Conservation (phyloP, 2,888 invertebrate genomes). For the Hartigia nigra region DNA sequence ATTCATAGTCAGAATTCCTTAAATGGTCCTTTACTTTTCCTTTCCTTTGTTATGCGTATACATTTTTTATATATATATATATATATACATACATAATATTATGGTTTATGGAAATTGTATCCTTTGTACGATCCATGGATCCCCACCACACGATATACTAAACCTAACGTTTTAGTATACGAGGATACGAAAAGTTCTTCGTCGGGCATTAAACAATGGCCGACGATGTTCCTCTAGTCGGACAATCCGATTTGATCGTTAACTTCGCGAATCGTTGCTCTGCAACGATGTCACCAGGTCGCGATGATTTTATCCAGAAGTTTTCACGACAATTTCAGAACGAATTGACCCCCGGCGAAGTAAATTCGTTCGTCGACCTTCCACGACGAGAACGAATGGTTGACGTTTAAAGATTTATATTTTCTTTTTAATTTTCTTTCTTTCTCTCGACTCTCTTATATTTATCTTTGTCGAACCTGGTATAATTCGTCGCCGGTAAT, state of each 20-base stretch:
- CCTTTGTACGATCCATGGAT: not conserved
- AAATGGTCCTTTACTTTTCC: not conserved
- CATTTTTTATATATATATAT: not conserved
- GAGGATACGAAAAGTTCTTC: not conserved
- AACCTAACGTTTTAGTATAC: not conserved
- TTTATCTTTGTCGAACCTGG: not conserved
- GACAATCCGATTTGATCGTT: not conserved
- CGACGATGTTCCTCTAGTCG: not conserved
- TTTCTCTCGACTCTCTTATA: not conserved
- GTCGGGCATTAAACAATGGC: not conserved
- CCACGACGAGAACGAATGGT: not conserved
- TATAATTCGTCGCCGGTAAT: not conserved
- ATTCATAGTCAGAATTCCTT: not conserved
- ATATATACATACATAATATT: not conserved
- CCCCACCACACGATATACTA: too few relatives aligned
- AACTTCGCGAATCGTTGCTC: not conserved
- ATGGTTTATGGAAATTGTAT: not conserved
- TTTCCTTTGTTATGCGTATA: not conserved
- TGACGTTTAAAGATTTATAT: not conserved
- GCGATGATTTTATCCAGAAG: not conserved
- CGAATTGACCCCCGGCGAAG: too few relatives aligned
- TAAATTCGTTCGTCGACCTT: not conserved
- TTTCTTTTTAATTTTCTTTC: too few relatives aligned
- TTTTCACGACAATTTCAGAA: not conserved
- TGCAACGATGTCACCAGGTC: not conserved